Conservation (phyloP, 2,797 vertebrate species). For the Bufotes viridis region DNA sequence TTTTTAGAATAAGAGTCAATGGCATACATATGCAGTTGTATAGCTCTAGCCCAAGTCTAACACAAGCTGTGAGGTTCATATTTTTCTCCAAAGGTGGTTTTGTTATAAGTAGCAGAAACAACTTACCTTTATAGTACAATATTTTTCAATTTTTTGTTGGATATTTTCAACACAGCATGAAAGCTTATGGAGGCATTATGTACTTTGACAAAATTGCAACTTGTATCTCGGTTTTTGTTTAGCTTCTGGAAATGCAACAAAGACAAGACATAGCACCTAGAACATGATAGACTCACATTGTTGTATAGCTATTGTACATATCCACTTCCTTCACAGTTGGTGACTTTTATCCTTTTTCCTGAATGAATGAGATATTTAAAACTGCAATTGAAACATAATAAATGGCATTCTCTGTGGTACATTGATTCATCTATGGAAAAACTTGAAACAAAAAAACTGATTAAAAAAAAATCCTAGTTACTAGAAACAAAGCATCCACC, state of each 20-base stretch:
- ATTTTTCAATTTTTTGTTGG: not conserved
- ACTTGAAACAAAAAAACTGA: not conserved
- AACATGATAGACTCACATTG: constrained; percentile 16
- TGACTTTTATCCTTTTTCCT: constrained; percentile 18
- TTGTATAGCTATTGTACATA: constrained; percentile 12
- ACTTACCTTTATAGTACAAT: not conserved
- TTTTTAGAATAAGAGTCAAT: too few species aligned
- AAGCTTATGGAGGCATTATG: not conserved
- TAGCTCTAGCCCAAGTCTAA: too few species aligned
- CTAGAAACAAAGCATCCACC: constrained; percentile 16
- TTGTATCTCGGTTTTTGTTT: constrained; percentile 29
- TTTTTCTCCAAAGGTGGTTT: too few species aligned
- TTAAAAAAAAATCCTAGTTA: not conserved
- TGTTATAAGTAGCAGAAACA: too few species aligned
- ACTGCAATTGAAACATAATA: constrained; percentile 39
- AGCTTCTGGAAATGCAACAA: not conserved
- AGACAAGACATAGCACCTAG: constrained; percentile 26
- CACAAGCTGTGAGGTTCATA: too few species aligned
- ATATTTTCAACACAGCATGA: constrained; percentile 9
- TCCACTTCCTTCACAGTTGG: constrained; percentile 24
- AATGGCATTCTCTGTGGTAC: not conserved
- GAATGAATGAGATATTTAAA: constrained; percentile 30
- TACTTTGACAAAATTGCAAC: constrained; percentile 7
- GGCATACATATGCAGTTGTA: too few species aligned
- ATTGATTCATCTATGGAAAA: constrained; percentile 34